Percentiles rank a stretch among this genome's conserved stretches.
phyloP scores from a whole-genome alignment of 92 coral and sea anemone genomes.

The Parazoanthus darwini region DNA sequence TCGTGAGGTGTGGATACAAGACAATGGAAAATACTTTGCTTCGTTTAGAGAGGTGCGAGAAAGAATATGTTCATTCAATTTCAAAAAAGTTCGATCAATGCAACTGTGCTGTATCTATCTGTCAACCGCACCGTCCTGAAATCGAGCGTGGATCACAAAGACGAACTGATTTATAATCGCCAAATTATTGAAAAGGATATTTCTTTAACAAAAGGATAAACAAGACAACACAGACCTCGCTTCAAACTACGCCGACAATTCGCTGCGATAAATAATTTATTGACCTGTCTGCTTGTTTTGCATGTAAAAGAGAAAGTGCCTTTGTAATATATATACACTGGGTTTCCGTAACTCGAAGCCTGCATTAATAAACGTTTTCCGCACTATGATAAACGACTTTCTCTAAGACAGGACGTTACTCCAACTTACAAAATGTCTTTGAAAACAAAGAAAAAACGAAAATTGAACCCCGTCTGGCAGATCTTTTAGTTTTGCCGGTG shows the following conservation, averaged over 20 bases:
- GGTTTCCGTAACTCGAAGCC: slow-evolving; percentile 30
- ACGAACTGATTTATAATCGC: neutral
- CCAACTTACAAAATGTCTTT: neutral
- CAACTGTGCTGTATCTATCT: neutral
- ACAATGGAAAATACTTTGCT: slow-evolving; percentile 18
- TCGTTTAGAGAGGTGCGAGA: slow-evolving; percentile 22
- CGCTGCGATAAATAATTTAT: slow-evolving; percentile 59
- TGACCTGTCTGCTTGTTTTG: slow-evolving; percentile 51
- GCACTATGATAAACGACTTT: slow-evolving; percentile 2
- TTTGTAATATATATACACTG: slow-evolving; percentile 29
- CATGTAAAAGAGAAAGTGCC: slow-evolving; percentile 62
- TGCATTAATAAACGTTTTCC: neutral
- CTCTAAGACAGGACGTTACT: neutral
- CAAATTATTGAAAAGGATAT: neutral
- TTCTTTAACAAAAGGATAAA: slow-evolving; percentile 21
- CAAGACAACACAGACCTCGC: slow-evolving; percentile 30
- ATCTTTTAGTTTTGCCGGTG: slow-evolving; percentile 47
- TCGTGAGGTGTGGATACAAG: slow-evolving; percentile 32
- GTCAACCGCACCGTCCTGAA: slow-evolving; percentile 5
- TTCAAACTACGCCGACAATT: slow-evolving; percentile 46
- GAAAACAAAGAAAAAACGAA: neutral
- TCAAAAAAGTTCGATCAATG: neutral
- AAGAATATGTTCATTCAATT: slow-evolving; percentile 25
- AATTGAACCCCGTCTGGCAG: neutral
- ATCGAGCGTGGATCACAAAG: neutral